A percentile compares a stretch with the other conserved stretches of the same genome.
Conservation (phyloP, 2,113 vertebrate species). For the Microcebus murinus region DNA sequence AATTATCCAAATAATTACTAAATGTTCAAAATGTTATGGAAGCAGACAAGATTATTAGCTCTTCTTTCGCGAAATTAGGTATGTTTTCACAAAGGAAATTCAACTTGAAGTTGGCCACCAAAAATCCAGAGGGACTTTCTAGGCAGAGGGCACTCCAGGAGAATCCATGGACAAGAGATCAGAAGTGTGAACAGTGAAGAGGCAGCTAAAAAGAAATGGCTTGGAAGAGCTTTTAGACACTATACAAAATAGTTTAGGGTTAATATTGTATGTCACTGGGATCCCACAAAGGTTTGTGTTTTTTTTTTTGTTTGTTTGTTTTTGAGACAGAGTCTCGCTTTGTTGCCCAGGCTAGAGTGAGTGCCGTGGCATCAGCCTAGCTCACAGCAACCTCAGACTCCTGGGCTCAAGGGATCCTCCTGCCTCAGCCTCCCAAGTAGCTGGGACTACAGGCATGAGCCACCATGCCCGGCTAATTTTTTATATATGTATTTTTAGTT, state of each 20-base stretch:
- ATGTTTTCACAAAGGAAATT: slow-evolving; percentile 22
- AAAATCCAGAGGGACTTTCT: slow-evolving; percentile 6
- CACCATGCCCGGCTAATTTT: no score
- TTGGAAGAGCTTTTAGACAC: background rate
- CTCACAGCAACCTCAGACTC: no score
- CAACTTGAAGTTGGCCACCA: background rate
- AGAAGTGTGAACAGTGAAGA: slow-evolving; percentile 10
- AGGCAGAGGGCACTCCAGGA: slow-evolving; percentile 3
- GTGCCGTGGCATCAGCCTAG: no score
- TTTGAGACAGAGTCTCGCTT: no score
- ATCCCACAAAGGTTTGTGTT: background rate
- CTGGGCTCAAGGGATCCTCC: no score
- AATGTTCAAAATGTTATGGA: background rate
- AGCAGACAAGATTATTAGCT: background rate
- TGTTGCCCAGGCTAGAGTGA: no score
- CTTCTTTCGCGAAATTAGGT: background rate
- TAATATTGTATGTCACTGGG: background rate
- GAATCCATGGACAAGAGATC: background rate
- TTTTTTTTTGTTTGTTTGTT: no score
- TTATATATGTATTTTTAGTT: no score
- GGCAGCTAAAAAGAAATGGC: background rate
- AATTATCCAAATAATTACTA: background rate
- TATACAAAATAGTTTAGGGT: background rate
- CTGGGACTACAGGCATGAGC: no score
- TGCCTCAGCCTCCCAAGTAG: no score